Conservation (phyloP, 2,113 vertebrate genomes). For the Neotragus pygmaeus region DNA sequence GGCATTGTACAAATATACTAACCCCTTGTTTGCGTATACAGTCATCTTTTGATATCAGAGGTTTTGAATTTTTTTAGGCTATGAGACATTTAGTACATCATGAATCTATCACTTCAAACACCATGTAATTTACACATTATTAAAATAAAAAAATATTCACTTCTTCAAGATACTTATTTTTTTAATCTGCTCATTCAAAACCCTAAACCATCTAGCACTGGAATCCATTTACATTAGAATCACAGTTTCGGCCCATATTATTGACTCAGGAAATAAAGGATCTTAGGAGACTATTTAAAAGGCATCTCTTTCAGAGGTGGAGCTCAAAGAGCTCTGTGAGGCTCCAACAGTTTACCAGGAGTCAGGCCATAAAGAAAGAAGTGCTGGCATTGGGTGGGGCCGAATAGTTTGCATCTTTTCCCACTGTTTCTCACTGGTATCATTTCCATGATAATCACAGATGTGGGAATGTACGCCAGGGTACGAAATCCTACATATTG, state of each 20-base stretch:
- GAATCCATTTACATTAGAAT: neutral
- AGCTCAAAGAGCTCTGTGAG: neutral
- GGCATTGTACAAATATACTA: neutral
- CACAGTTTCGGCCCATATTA: neutral
- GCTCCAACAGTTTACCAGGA: conserved; percentile 33
- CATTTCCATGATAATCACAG: conserved; percentile 18
- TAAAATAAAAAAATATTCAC: neutral
- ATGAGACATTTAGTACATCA: neutral
- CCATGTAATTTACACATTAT: neutral
- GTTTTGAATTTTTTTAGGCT: neutral
- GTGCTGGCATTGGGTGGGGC: conserved; percentile 72
- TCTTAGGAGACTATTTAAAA: conserved; percentile 3
- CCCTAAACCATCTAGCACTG: neutral
- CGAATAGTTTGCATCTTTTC: conserved; percentile 35
- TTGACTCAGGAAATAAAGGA: neutral
- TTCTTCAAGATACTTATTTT: neutral
- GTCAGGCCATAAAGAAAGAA: conserved; percentile 18
- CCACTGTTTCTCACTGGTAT: neutral
- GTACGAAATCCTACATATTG: neutral
- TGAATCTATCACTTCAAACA: neutral
- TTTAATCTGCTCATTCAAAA: neutral
- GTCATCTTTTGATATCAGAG: neutral
- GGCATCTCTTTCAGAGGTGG: neutral
- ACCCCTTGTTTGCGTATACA: neutral
- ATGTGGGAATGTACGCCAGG: neutral